Base-by-base conservation (phyloP, 1,140 invertebrate species). In the Akabosia matsudoensis region DNA sequence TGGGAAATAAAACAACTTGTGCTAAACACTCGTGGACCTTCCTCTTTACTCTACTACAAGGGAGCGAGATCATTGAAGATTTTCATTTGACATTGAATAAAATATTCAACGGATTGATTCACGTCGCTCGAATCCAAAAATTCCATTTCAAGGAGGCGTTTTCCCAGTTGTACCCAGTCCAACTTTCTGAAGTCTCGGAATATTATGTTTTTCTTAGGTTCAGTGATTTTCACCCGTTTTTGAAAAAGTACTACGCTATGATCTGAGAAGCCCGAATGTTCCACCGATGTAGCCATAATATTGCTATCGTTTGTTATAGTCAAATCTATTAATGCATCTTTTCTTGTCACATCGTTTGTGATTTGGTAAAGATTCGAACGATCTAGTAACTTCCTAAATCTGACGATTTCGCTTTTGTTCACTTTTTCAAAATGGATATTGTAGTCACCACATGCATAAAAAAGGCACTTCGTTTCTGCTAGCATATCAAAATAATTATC, bases 391-490 rank as follows among this genome's bases (percentile, higher is more conserved):
- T 13, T 30, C 18, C 31, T 3, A 30, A 70, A 70, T 70, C 33
- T 10, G 3, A 1, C 24, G 7, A 30, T 22, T 33, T 14, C 10
- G 2, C 14, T 3, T 26, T 14, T 33, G 4, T 34, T 2, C 3
- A 10, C 31, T 2, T 30, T 70, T 22, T 70, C 33, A 14, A 70
- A 30, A 70, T 70, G 67, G 4, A 70, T 70, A 30, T 70, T 70
- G 22, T 14, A 30, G 67, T 70, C 67, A 70, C 67, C 67, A 70
- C 67, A 70, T 2, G 24, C 33, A 22, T 33, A 70, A 34, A 70
- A 30, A 10, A 14, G 7, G 14, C 14, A 4, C 7, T 30, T 30
- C 14, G 10, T 33, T 2, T 33, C 28, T 13, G 13, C 22, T 4
- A 70, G 28, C 3, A 3, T 30, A 13, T 10, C 16, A 16, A 70